Conservation (phyloP, 2,113 vertebrate genomes). For the Calidris pygmaea region DNA sequence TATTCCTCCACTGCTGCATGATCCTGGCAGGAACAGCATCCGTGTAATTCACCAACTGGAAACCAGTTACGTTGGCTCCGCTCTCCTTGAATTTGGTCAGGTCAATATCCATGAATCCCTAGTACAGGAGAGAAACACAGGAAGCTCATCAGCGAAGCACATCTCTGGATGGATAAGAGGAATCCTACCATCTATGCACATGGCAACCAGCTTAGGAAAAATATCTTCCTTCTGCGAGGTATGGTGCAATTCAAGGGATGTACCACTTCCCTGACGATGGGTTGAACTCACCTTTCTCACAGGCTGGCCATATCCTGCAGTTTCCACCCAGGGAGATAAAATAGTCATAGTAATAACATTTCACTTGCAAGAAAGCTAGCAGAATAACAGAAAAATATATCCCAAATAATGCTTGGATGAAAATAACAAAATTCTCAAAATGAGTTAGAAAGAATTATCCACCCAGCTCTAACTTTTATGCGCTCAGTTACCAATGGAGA, state of each 20-base stretch:
- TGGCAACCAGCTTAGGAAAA: not conserved
- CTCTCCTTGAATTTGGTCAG: conserved; percentile 93
- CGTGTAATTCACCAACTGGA: conserved; percentile 94
- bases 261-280: accelerated
- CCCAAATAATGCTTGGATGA: not conserved
- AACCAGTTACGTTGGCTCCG: conserved; percentile 95
- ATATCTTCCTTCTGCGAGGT: not conserved
- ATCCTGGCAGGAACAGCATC: conserved; percentile 85
- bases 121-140: not conserved
- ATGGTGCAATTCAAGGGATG: not conserved
- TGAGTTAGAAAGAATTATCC: not conserved
- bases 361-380: not conserved
- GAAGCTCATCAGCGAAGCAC: not conserved
- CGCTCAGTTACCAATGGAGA: not conserved
- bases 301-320: not conserved
- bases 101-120: conserved; percentile 98
- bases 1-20: conserved; percentile 93
- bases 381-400: not conserved
- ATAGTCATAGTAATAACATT: not conserved
- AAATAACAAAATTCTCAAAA: not conserved
- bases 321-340: not conserved
- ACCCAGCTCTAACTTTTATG: not conserved
- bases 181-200: not conserved
- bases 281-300: not conserved
- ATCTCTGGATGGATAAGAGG: not conserved